A percentile compares a stretch with the other conserved stretches of the same genome.
Conservation (phyloP, 2,888 invertebrate species). For the Augiades crinisus region DNA sequence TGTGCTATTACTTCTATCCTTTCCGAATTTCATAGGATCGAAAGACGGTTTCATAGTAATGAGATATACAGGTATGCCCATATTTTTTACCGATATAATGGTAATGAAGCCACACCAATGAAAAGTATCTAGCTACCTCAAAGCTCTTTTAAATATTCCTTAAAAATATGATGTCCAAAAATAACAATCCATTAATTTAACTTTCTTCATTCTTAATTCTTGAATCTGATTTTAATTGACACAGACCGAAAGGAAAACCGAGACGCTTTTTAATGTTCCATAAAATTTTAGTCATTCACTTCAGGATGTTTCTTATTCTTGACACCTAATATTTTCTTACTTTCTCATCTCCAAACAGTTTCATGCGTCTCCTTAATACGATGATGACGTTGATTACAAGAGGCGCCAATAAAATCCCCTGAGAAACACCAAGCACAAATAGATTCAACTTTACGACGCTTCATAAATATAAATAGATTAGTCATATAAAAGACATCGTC, state of each 20-base stretch:
- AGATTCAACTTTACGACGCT: constrained; percentile 30
- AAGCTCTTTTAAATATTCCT: too few species aligned
- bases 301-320: constrained; percentile 13
- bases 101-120: too few species aligned
- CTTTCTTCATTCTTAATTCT: neutral
- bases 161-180: too few species aligned
- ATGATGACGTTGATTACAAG: constrained; percentile 20
- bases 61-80: too few species aligned
- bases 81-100: too few species aligned
- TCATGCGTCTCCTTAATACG: constrained; percentile 17
- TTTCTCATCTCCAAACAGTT: constrained; percentile 9
- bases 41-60: too few species aligned
- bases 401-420: constrained; percentile 23
- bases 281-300: constrained; percentile 16
- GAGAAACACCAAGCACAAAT: constrained; percentile 19
- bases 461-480: constrained; percentile 50
- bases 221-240: neutral
- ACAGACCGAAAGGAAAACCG: constrained; percentile 3
- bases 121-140: too few species aligned
- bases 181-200: too few species aligned
- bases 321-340: constrained; percentile 4
- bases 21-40: too few species aligned
- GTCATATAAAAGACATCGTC: constrained; percentile 37
- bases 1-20: too few species aligned
- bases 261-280: constrained; percentile 21